These are phyloP conservation scores for Macroglossus sobrinus DNA, from an alignment of 2,113 vertebrate species.

Conservation along the genomic window DNA sequence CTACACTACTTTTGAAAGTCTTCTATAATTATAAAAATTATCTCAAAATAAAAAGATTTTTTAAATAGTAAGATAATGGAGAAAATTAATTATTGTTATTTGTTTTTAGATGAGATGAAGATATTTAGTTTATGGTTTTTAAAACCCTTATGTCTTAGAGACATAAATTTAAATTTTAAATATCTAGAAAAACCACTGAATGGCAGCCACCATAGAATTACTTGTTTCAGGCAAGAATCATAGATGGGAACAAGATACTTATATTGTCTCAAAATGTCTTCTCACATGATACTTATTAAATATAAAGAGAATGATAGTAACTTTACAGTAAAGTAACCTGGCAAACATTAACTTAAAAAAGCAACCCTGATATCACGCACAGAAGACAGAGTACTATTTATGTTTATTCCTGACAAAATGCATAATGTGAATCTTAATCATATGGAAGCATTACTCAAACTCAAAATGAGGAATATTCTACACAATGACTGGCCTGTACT, in stretches of 20 bases:
- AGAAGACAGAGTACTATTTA: neutral
- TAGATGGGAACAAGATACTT: neutral
- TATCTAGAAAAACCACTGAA: neutral
- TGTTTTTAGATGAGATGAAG: neutral
- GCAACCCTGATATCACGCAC: neutral
- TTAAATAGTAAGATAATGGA: neutral
- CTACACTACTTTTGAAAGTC: neutral
- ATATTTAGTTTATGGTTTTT: neutral
- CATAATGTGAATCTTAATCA: neutral
- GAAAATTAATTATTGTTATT: neutral
- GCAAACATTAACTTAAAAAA: neutral
- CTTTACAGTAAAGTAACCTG: neutral
- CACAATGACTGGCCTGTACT: neutral
- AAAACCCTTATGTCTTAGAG: neutral
- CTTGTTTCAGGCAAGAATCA: constrained; percentile 3
- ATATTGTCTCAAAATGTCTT: neutral
- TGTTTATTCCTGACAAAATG: neutral
- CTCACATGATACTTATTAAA: neutral
- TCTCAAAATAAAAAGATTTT: neutral
- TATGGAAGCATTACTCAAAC: neutral
- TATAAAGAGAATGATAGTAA: neutral
- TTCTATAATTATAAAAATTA: neutral
- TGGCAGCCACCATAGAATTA: neutral
- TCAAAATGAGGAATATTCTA: neutral
- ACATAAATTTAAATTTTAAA: constrained; percentile 25